Evolutionary conservation across 2,888 invertebrate genomes (phyloP).

Genomic region (Aphelenchoides bicaudatus): DNA sequence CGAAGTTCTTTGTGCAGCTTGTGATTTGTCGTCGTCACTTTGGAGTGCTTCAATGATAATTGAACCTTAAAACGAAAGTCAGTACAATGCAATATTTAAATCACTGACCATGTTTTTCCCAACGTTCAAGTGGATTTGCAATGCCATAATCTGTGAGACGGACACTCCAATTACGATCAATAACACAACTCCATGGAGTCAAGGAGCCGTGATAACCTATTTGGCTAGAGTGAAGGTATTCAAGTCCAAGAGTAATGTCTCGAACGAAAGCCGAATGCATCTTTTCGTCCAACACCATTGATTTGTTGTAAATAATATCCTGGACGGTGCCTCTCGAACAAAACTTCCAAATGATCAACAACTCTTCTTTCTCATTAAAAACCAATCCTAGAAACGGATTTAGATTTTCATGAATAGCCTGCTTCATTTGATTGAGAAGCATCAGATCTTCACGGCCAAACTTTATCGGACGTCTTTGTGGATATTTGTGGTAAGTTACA

Average conservation of each 20-base stretch:
- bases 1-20: conserved; percentile 51
- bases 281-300: conserved; percentile 38
- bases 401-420: conserved; percentile 89
- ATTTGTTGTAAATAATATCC: conserved; percentile 43
- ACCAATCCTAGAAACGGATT: conserved; percentile 86
- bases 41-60: conserved; percentile 40
- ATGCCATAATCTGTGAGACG: conserved; percentile 42
- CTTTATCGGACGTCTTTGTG: conserved; percentile 36
- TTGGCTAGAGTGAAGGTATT: conserved; percentile 22
- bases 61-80: too few species aligned
- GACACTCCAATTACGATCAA: conserved; percentile 41
- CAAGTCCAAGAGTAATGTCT: conserved; percentile 40
- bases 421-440: conserved; percentile 69
- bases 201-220: conserved; percentile 42
- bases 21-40: conserved; percentile 49
- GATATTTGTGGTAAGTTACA: conserved; percentile 37
- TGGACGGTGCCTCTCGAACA: conserved; percentile 47
- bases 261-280: conserved; percentile 45
- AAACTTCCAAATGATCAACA: conserved; percentile 57
- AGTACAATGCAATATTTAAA: too few species aligned
- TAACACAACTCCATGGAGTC: conserved; percentile 39
- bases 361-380: conserved; percentile 57
- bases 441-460: conserved; percentile 34
- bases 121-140: conserved; percentile 54
- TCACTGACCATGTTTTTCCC: conserved; percentile 54